Evolutionary conservation across 2,888 invertebrate genomes (phyloP), one percentile per base, ranked within the genome.

Genomic region (Hypomecis atomaria): DNA sequence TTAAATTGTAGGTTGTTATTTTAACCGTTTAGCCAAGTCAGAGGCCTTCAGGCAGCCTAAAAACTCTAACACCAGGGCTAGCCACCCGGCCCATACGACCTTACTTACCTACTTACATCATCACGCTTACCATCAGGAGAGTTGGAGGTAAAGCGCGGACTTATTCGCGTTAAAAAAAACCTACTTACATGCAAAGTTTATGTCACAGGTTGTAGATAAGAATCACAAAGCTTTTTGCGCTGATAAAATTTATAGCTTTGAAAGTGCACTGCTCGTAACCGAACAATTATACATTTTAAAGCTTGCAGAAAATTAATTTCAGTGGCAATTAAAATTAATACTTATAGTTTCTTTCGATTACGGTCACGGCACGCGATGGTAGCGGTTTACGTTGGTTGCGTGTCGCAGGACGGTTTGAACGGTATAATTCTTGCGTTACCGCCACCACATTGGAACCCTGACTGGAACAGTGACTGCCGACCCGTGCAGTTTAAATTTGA

Each of bases 381-480:
- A 63, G 64, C 67, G 70, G 70, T 65, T 72, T 72, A 78, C 79
- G 78, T 78, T 77, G 75, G 54, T 85, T 65, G 83, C 85, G 83
- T 85, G 85, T 67, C 72, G 67, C 59, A 23, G 72, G 73, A 75
- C 71, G 73, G 71, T 81, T 77, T 69, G 68, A 70, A 73, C 73
- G 13, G 79, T 78, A 80, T 81, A 82, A 81, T 79, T 81, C 82
- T 77, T 78, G 75, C 77, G 75, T 82, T 78, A 76, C 72, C 75
- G 69, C 74, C 69, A 71, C 72, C 74, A 72, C 71, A 64, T 56
- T 54, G 61, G 49, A 44, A 56, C 63, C 37, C 33, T 47, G 47
- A 37, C 45, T 56, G 38, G 9, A 40, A 56, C 45, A 56, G 40
- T n/a, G 38, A 50, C 49, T 49, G 50, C 13, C 50, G 9, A 50